Percentiles rank a stretch among this genome's conserved stretches.
phyloP scores from a whole-genome alignment of 2,113 vertebrate species.

The Crotophaga sulcirostris region DNA sequence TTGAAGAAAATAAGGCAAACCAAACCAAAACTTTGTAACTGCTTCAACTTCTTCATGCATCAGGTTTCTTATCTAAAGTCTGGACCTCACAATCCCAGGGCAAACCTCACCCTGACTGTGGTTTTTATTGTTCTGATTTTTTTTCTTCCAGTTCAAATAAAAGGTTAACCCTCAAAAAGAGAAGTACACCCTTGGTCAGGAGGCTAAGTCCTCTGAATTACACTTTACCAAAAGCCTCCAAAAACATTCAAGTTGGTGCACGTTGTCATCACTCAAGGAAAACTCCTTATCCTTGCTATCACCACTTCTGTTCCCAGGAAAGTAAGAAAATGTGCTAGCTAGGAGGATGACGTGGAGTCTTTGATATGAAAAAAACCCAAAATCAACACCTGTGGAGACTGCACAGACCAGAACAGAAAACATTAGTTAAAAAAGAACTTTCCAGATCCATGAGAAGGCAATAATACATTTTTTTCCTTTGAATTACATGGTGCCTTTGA shows the following conservation, averaged over 20 bases:
- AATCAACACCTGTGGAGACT: neutral
- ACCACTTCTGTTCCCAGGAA: neutral
- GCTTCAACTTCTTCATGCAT: neutral
- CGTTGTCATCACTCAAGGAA: neutral
- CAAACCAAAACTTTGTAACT: neutral
- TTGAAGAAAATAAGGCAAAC: constrained; percentile 9
- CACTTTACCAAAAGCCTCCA: neutral
- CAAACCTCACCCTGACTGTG: constrained; percentile 29
- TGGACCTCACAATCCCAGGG: neutral
- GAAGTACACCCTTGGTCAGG: neutral
- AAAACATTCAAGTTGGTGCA: neutral
- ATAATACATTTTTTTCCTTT: neutral
- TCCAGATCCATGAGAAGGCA: constrained; percentile 37
- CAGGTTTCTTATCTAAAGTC: neutral
- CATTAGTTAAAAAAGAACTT: constrained; percentile 47
- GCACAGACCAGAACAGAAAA: neutral
- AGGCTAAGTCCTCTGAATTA: neutral
- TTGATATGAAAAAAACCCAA: neutral
- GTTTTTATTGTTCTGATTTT: constrained; percentile 42
- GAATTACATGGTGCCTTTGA: constrained; percentile 5
- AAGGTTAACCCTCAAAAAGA: constrained; percentile 37
- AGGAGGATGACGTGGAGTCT: neutral
- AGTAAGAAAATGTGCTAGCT: neutral
- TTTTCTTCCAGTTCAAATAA: constrained; percentile 47
- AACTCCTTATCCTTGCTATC: neutral